Percentiles rank a stretch among this genome's conserved stretches.
Evolutionary conservation across 2,113 vertebrate species (phyloP).

Genomic region (Oreochromis tanganicae): DNA sequence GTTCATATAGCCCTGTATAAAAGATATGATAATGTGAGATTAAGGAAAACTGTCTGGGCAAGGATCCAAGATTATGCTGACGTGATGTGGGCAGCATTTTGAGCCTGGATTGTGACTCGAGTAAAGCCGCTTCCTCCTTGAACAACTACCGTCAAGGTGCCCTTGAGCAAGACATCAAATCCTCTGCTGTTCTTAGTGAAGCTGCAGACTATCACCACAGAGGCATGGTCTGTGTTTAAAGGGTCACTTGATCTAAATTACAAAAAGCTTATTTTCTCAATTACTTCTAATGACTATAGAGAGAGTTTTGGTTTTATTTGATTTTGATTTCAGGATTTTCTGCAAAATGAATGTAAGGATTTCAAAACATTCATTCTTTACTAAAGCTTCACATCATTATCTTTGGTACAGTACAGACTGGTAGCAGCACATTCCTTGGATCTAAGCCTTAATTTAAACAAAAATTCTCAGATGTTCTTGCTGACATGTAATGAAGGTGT

Average conservation of each 20-base stretch:
- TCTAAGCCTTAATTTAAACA: background rate
- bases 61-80: slow-evolving; percentile 35
- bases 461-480: background rate
- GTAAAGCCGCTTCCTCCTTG: slow-evolving; percentile 18
- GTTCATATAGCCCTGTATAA: background rate
- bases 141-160: slow-evolving; percentile 21
- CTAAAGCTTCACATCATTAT: background rate
- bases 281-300: background rate
- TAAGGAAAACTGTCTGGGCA: slow-evolving; percentile 32
- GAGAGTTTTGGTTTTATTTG: background rate
- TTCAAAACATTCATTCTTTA: background rate
- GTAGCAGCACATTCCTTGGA: background rate
- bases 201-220: background rate
- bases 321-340: background rate
- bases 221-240: background rate
- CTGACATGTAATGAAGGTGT: background rate
- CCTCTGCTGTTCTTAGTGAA: background rate
- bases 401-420: background rate
- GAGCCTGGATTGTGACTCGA: slow-evolving; percentile 7
- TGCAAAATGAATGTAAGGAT: background rate
- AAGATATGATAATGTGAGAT: slow-evolving; percentile 48
- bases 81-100: slow-evolving; percentile 24
- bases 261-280: background rate
- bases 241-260: background rate
- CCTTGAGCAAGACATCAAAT: slow-evolving; percentile 8